Evolutionary conservation across 2,888 invertebrate species (phyloP), one percentile per base, ranked within the genome.

Genomic region (Erebia epiphron): DNA sequence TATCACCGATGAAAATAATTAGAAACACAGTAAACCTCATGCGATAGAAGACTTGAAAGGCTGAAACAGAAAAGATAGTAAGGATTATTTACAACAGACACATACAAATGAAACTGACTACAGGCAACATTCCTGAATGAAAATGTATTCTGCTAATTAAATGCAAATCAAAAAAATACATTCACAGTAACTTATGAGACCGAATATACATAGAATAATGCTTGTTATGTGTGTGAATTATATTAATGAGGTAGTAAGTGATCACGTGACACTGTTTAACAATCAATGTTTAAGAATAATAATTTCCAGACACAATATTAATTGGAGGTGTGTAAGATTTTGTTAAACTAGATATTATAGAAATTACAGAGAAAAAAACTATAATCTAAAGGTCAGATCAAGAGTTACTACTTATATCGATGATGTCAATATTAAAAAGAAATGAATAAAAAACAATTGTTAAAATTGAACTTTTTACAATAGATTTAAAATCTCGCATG

Each of bases 21-120:
- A 73, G 71, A 74, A 54, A 77, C 70, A 82, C 80, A 81, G 81
- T 79, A 81, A 85, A 86, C 90, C 86, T 89, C 91, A 92, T 91
- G 91, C 90, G 84, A 82, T 75, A 90, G 90, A 90, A 91, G 91
- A 81, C 90, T 87, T 92, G 90, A 83, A 90, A 91, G 84, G 92
- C 92, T 92, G 92, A 92, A 92, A 92, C 92, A 92, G 91, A 92
- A 92, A 92, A 91, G 87, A 90, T 81, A 86, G 86, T 80, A 79
- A 79, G 85, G 83, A 85, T 92, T 91, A 92, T 91, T 91, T 87
- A 92, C 81, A 83, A 79, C 57, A 75, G 72, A 75, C 64, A 72
- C 70, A 68, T 43, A 69, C 49, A 71, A 65, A 66, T 57, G 50
- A 50, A 26, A 26, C 10, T 21, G 14, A 50, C n/a, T n/a, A 50